A percentile compares a stretch with the other conserved stretches of the same genome.
phyloP scores from a whole-genome alignment of 2,888 invertebrate species.

The Mylabris sibirica region DNA sequence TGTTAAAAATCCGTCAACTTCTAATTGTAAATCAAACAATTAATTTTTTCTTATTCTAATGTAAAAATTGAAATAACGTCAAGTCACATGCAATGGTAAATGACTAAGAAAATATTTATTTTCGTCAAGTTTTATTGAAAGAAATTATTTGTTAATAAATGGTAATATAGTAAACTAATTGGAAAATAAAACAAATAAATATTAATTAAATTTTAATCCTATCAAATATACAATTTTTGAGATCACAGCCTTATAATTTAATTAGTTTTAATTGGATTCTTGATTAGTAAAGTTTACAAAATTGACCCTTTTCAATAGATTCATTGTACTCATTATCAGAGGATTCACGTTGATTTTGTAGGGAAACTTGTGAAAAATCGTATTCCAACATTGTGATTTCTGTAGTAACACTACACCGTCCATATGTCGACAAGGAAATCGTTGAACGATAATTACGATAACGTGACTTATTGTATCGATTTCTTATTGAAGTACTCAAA shows the following conservation, averaged over 20 bases:
- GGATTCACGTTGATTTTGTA: constrained; percentile 39
- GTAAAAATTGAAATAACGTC: constrained; percentile 3
- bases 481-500: constrained; percentile 47
- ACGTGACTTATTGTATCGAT: constrained; percentile 40
- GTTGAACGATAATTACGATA: constrained; percentile 45
- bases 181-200: not conserved
- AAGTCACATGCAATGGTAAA: not conserved
- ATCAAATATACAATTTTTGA: constrained; percentile 6
- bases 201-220: not conserved
- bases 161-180: not conserved
- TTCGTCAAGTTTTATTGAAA: not conserved
- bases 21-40: not conserved
- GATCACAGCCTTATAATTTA: constrained; percentile 26
- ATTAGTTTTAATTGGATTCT: constrained; percentile 11
- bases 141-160: not conserved
- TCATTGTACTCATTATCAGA: constrained; percentile 53
- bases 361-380: constrained; percentile 38
- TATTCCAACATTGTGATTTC: constrained; percentile 52
- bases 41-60: not conserved
- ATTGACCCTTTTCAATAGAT: constrained; percentile 46
- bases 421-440: constrained; percentile 47
- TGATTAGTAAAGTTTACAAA: constrained; percentile 37
- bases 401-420: constrained; percentile 52
- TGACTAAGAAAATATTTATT: not conserved
- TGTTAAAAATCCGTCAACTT: not conserved